Conservation (phyloP, 2,113 vertebrate species). For the Polypterus bichir region DNA sequence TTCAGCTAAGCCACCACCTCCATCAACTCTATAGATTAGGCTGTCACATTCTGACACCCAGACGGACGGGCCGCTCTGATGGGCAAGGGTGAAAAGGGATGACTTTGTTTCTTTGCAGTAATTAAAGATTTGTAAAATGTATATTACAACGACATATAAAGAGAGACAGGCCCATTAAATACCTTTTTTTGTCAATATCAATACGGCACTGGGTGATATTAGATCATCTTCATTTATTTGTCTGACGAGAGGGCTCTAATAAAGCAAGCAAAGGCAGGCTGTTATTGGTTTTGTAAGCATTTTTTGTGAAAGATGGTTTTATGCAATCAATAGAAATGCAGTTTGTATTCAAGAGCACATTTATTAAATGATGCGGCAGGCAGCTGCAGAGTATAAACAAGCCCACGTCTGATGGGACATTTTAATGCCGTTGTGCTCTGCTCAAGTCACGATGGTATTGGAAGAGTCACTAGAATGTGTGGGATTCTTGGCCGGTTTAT, state of each 20-base stretch:
- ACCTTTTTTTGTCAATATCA: not conserved
- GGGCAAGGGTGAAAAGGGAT: too few species aligned
- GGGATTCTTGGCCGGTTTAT: too few species aligned
- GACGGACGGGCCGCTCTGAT: too few species aligned
- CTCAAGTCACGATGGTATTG: too few species aligned
- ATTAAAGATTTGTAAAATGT: too few species aligned
- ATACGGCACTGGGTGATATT: not conserved
- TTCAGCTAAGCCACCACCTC: too few species aligned
- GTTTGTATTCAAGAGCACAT: not conserved
- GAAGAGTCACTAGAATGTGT: too few species aligned
- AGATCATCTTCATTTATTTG: slow-evolving; percentile 33
- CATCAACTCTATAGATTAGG: too few species aligned
- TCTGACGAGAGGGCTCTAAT: not conserved
- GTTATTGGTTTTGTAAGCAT: slow-evolving; percentile 8
- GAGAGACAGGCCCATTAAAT: not conserved
- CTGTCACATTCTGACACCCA: too few species aligned
- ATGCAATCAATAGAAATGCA: slow-evolving; percentile 4
- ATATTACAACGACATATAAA: not conserved
- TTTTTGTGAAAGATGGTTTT: slow-evolving; percentile 1
- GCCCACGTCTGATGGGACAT: too few species aligned
- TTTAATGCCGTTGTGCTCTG: too few species aligned
- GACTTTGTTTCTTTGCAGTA: too few species aligned
- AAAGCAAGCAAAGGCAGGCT: not conserved
- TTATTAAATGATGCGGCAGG: slow-evolving; percentile 5
- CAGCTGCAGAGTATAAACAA: not conserved